Base-by-base conservation (phyloP, 2,888 invertebrate genomes). In the Nomada ferruginata region DNA sequence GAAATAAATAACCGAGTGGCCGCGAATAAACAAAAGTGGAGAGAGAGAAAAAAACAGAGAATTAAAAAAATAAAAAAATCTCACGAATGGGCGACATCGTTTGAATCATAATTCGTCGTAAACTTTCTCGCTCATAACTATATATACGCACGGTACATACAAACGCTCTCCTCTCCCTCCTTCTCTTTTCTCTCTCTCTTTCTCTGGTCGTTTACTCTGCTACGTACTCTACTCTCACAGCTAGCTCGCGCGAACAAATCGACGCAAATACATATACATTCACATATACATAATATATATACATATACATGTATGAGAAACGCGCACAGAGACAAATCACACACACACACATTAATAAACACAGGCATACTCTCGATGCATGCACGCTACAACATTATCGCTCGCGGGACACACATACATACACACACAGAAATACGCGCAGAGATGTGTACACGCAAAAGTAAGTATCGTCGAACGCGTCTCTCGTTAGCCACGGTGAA, bases 21-120 rank as follows among this genome's bases (percentile, higher is more conserved):
- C 26, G 20, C 36, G 72, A 65, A 70, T 70, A n/a, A 20, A 64
- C 42, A 26, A 79, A 76, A 1, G 36, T 36, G 36, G 5, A 36
- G 36, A 7, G 36, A 70, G 20, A 60, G 75, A 47, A 61, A 57
- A 59, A 83, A 75, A 76, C 64, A 59, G 57, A 47, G 47, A 57
- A 15, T 20, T 11, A 26, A 59, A 50, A 44, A 75, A 57, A 69
- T 63, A 42, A 61, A 83, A 68, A 80, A 81, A 73, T 84, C 79
- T 75, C 70, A 72, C 63, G 81, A 79, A 79, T 68, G 73, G 59
- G 77, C 77, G 75, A 86, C 82, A 66, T 82, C 82, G 76, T 76
- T 84, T 76, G 73, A 87, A 84, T 86, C 68, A 73, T 82, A 76
- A 82, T 87, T 77, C 87, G 77, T 84, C 85, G 74, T 83, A 79